phyloP scores from a whole-genome alignment of 2,113 vertebrate genomes.

The Halichoerus grypus region DNA sequence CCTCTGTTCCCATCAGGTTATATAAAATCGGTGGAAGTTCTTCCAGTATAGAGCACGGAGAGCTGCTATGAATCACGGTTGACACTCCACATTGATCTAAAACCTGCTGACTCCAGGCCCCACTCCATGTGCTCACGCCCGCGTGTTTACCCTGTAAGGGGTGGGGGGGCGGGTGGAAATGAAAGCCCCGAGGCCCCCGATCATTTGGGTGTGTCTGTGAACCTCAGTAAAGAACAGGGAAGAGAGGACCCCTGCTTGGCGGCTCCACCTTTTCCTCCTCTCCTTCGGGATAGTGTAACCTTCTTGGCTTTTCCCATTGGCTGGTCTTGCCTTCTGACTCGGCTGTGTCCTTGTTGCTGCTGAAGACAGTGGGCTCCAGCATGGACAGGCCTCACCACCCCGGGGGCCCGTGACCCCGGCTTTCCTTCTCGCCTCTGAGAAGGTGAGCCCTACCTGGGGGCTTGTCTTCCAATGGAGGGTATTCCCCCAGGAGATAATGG shows the following conservation, averaged over 20 bases:
- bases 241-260: background rate
- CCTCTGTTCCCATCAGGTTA: background rate
- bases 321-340: background rate
- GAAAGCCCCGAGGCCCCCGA: background rate
- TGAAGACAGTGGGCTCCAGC: too few species aligned
- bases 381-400: background rate
- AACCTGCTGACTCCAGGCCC: background rate
- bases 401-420: background rate
- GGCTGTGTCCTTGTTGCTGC: background rate
- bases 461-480: background rate
- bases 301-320: background rate
- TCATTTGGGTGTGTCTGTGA: background rate
- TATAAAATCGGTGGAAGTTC: background rate
- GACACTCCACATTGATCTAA: background rate
- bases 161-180: fast-evolving
- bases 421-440: background rate
- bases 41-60: background rate
- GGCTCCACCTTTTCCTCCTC: background rate
- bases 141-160: background rate
- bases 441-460: background rate
- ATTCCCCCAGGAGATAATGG: background rate
- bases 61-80: background rate
- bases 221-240: background rate
- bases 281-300: background rate
- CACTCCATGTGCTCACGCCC: background rate